Evolutionary conservation across 2,113 vertebrate genomes (phyloP).

Genomic region (Megatriorchis doriae): DNA sequence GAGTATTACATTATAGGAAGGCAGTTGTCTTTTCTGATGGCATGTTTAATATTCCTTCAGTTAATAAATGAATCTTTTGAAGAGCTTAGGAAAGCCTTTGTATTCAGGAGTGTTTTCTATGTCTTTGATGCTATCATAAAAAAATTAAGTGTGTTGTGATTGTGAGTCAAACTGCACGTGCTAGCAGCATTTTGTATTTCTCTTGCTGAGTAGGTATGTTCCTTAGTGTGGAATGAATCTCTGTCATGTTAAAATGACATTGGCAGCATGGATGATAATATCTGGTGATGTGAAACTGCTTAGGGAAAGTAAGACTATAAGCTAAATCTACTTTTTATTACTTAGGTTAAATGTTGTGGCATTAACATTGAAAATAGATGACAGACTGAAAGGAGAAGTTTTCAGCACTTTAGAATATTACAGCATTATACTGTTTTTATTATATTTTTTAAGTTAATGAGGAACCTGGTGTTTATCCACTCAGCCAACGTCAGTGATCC

Average conservation of each 20-base stretch:
- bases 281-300: neutral
- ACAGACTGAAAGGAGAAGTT: neutral
- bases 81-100: neutral
- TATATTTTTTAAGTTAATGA: neutral
- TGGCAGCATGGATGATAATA: neutral
- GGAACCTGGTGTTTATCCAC: neutral
- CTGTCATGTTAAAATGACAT: neutral
- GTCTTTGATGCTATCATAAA: neutral
- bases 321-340: neutral
- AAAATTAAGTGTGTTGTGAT: neutral
- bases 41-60: neutral
- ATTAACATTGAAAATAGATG: neutral
- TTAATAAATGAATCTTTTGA: neutral
- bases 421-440: neutral
- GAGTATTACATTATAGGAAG: neutral
- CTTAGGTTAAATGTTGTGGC: neutral
- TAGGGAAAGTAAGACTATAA: neutral
- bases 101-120: neutral
- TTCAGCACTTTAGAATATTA: neutral
- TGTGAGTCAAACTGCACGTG: neutral
- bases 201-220: neutral
- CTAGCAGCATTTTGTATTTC: neutral
- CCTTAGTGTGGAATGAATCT: neutral
- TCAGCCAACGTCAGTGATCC: neutral
- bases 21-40: neutral